phyloP scores from a whole-genome alignment of 2,113 vertebrate genomes.

The Saccopteryx leptura region DNA sequence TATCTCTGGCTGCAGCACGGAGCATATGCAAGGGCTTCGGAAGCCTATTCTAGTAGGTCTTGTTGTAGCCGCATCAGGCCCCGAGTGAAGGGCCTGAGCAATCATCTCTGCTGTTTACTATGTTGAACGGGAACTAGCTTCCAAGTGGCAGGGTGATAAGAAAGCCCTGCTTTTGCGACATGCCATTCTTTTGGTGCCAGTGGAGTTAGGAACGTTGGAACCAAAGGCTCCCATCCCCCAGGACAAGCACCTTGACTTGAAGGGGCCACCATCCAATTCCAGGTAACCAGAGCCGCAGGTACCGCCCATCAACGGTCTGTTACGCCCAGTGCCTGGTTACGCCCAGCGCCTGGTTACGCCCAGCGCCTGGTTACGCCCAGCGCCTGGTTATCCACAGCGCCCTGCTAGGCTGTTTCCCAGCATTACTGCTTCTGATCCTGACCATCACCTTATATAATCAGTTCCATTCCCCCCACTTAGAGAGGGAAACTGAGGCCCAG shows the following conservation, averaged over 20 bases:
- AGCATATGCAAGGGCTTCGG: slow-evolving; percentile 71
- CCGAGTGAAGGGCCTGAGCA: slow-evolving; percentile 31
- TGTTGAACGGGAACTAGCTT: slow-evolving; percentile 51
- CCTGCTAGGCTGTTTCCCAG: not conserved
- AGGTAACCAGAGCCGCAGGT: not conserved
- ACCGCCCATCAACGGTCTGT: accelerated
- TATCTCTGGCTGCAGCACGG: slow-evolving; percentile 75
- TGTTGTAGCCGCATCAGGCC: slow-evolving; percentile 43
- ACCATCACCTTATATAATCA: not conserved
- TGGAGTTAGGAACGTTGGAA: not conserved
- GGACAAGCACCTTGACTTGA: not conserved
- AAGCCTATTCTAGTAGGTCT: slow-evolving; percentile 67
- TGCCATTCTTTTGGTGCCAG: not conserved
- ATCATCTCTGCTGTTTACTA: slow-evolving; percentile 72
- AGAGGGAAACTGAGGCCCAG: not conserved
- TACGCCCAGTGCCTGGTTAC: accelerated
- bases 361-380: too few species aligned
- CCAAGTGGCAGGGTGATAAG: slow-evolving; percentile 43
- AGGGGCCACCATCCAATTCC: not conserved
- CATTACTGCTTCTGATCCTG: not conserved
- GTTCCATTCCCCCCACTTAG: not conserved
- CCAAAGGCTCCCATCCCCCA: too few species aligned
- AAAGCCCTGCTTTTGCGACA: not conserved
- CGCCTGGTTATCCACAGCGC: too few species aligned
- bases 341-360: too few species aligned